Evolutionary conservation across 2,888 invertebrate genomes (phyloP).

Genomic region (Subacronicta megacephala): DNA sequence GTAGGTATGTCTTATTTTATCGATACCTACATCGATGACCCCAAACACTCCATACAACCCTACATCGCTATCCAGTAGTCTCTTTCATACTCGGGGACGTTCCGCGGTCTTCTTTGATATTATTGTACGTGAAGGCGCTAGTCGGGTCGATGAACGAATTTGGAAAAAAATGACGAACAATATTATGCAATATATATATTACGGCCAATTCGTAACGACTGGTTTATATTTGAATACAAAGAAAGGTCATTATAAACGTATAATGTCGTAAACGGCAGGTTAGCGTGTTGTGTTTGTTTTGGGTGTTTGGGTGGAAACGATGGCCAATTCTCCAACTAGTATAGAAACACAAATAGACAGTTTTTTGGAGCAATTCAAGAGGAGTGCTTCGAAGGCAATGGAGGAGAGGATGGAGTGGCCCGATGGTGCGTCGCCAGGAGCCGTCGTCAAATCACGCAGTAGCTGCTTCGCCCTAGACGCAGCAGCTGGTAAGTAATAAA

Average conservation of each 20-base stretch:
- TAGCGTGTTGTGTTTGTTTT: constrained; percentile 85
- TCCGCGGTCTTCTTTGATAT: constrained; percentile 78
- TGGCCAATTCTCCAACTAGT: constrained; percentile 92
- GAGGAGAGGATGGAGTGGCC: constrained; percentile 90
- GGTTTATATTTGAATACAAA: constrained; percentile 53
- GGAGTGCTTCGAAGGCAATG: constrained; percentile 94
- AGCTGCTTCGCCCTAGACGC: constrained; percentile 85
- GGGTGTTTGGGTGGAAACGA: constrained; percentile 87
- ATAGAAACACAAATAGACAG: constrained; percentile 96
- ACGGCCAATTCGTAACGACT: constrained; percentile 48
- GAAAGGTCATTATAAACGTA: constrained; percentile 60
- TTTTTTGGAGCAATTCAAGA: constrained; percentile 95
- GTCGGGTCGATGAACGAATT: constrained; percentile 78
- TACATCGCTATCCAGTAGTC: constrained; percentile 71
- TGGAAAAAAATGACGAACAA: constrained; percentile 67
- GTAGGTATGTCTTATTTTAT: too few relatives aligned
- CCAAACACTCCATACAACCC: constrained; percentile 35
- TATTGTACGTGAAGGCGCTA: constrained; percentile 63
- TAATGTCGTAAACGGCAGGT: constrained; percentile 73
- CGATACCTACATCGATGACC: constrained; percentile 38
- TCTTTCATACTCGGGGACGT: constrained; percentile 74
- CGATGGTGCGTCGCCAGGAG: constrained; percentile 81
- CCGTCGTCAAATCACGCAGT: constrained; percentile 85
- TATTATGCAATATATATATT: constrained; percentile 64
- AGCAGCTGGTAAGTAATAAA: constrained; percentile 78